A percentile compares a stretch with the other conserved stretches of the same genome.
Evolutionary conservation across 2,113 vertebrate species (phyloP).

Genomic region (Grallaria varia): DNA sequence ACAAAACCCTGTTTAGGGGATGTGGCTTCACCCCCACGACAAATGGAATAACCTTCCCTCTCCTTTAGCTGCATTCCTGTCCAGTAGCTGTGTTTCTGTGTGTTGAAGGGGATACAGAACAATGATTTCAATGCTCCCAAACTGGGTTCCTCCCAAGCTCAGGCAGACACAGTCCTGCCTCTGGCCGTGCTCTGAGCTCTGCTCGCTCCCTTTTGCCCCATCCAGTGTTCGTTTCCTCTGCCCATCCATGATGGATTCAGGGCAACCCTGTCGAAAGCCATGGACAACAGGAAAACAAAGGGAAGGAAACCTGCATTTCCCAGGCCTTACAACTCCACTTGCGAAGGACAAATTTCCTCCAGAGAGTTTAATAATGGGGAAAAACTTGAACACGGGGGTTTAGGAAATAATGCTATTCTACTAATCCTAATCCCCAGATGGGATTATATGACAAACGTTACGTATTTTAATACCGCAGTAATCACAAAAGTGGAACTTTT

Average conservation of each 20-base stretch:
- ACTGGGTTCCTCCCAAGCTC: neutral
- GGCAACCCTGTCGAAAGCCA: neutral
- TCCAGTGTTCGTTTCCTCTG: fast-evolving
- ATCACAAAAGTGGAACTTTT: conserved; percentile 27
- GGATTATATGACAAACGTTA: neutral
- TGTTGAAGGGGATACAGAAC: neutral
- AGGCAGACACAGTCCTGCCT: fast-evolving
- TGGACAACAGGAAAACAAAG: neutral
- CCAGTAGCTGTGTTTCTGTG: neutral
- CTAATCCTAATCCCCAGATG: conserved; percentile 18
- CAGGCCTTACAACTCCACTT: neutral
- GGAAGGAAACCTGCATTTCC: neutral
- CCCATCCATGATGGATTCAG: neutral
- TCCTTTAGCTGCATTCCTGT: too few species aligned
- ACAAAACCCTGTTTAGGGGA: neutral
- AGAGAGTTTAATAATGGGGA: neutral
- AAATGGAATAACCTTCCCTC: too few species aligned
- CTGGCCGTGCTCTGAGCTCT: fast-evolving
- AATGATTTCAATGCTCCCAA: neutral
- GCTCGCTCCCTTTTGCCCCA: neutral
- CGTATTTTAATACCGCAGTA: neutral
- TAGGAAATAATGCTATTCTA: neutral
- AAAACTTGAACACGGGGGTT: neutral
- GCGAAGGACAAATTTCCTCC: neutral
- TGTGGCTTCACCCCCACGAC: too few species aligned